These are phyloP conservation scores for Cavia aperea DNA, from an alignment of 2,113 vertebrate species.

Conservation along the genomic window DNA sequence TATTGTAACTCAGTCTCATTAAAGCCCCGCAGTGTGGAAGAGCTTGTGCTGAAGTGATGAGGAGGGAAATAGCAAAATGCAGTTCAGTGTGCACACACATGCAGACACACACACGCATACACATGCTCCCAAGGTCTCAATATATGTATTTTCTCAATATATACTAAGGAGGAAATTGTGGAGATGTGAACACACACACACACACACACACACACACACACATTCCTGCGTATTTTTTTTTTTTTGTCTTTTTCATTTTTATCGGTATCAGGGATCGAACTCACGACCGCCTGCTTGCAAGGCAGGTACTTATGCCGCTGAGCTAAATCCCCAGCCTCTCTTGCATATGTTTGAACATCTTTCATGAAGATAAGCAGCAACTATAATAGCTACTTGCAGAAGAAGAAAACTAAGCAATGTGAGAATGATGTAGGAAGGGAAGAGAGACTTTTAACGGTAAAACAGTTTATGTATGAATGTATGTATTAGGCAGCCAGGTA, in stretches of 20 bases:
- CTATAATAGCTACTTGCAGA: neutral
- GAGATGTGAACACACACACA: neutral
- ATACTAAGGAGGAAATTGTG: neutral
- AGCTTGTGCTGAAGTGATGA: neutral
- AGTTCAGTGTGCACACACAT: neutral
- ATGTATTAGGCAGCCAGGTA: neutral
- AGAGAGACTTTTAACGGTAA: neutral
- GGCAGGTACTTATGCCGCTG: too few relatives aligned
- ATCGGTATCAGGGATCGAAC: too few relatives aligned
- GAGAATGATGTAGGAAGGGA: neutral
- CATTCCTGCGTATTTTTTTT: too few relatives aligned
- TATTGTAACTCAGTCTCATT: neutral
- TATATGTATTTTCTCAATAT: neutral
- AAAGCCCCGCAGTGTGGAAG: neutral
- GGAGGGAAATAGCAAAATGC: neutral
- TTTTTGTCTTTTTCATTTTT: too few relatives aligned
- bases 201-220: neutral
- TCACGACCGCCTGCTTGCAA: too few relatives aligned
- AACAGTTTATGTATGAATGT: neutral
- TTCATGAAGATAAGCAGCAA: conserved; percentile 10
- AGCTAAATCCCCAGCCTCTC: neutral
- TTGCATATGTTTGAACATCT: conserved; percentile 24
- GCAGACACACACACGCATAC: neutral
- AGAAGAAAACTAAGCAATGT: neutral
- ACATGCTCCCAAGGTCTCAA: neutral